Conservation (phyloP, 2,888 invertebrate species). For the Reticulitermes lucifugus region DNA sequence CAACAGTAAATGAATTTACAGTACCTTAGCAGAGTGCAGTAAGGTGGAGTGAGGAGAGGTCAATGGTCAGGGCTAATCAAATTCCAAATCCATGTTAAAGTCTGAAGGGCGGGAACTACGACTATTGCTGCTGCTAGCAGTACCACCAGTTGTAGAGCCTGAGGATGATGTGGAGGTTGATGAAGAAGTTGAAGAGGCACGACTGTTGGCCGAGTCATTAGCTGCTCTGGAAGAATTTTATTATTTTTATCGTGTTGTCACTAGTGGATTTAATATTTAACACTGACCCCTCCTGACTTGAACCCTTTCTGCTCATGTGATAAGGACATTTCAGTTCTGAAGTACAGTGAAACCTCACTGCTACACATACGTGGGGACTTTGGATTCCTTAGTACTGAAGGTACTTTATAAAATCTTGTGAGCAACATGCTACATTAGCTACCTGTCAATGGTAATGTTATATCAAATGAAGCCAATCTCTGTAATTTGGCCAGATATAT, state of each 20-base stretch:
- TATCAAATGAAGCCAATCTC: too few species aligned
- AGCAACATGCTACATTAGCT: too few species aligned
- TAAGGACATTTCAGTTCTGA: not conserved
- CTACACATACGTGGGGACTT: too few species aligned
- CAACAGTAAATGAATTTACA: slow-evolving; percentile 29
- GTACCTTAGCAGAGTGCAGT: slow-evolving; percentile 17
- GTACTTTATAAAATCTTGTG: too few species aligned
- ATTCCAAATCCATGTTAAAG: slow-evolving; percentile 52
- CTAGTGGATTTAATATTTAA: not conserved
- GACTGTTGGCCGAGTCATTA: slow-evolving; percentile 47
- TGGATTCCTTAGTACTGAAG: too few species aligned
- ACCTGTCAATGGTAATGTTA: too few species aligned
- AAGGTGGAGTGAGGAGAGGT: not conserved
- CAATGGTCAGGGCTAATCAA: slow-evolving; percentile 46
- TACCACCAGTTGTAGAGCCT: slow-evolving; percentile 31
- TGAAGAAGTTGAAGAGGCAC: slow-evolving; percentile 50
- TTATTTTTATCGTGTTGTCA: not conserved
- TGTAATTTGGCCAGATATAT: too few species aligned
- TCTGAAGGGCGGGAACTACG: slow-evolving; percentile 46
- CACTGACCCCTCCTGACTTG: not conserved
- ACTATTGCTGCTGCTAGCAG: slow-evolving; percentile 44
- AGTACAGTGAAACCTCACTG: not conserved
- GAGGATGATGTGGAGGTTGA: slow-evolving; percentile 46
- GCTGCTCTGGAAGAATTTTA: slow-evolving; percentile 46
- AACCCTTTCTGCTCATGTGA: not conserved